phyloP scores from a whole-genome alignment of 2,113 vertebrate genomes.

The Alexandromys fortis region DNA sequence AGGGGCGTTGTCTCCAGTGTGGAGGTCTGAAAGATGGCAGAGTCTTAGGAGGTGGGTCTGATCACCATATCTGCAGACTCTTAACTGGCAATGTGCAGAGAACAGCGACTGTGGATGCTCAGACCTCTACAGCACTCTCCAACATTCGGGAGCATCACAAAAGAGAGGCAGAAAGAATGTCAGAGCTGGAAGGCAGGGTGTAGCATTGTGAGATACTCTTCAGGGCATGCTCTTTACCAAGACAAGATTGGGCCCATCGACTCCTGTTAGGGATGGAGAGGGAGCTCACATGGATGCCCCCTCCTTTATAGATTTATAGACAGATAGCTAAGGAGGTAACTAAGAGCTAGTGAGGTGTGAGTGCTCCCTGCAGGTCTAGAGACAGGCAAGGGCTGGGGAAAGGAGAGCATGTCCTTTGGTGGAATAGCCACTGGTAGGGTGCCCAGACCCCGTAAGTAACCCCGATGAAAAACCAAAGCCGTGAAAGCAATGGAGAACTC shows the following conservation, averaged over 20 bases:
- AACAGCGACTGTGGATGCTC: neutral
- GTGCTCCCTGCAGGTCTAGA: neutral
- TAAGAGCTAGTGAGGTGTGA: neutral
- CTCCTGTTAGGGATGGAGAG: neutral
- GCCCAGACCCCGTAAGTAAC: neutral
- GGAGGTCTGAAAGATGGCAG: neutral
- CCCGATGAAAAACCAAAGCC: neutral
- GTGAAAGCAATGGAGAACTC: neutral
- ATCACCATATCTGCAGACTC: neutral
- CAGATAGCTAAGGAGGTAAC: neutral
- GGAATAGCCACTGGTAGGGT: neutral
- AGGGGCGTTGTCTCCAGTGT: neutral
- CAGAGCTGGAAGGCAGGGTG: neutral
- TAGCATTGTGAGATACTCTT: neutral
- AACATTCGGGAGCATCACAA: neutral
- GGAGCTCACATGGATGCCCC: no score
- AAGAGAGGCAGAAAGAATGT: neutral
- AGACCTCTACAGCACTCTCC: neutral
- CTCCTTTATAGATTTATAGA: neutral
- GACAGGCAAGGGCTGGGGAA: neutral
- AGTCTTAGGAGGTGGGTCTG: neutral
- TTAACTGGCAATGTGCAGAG: neutral
- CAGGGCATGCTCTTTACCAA: neutral
- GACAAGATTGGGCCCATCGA: neutral
- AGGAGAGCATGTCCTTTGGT: neutral